Conservation (phyloP, 2,113 vertebrate genomes). For the Campylorhamphus procurvoides region DNA sequence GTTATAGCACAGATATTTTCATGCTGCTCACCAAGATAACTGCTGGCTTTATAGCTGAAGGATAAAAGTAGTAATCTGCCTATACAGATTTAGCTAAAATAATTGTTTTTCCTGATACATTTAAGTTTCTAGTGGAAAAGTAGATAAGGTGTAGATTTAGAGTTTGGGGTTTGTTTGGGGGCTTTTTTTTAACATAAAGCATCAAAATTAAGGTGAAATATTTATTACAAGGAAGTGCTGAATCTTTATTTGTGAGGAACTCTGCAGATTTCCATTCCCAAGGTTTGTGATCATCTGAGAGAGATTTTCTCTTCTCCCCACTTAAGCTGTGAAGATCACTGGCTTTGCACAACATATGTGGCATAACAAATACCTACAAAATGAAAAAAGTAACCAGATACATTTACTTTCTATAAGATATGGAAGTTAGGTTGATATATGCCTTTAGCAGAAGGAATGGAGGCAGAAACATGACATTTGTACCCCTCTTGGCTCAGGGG, state of each 20-base stretch:
- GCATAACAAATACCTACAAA: not conserved
- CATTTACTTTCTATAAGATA: accelerated
- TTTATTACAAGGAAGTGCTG: not conserved
- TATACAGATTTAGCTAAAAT: not conserved
- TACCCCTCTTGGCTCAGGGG: not conserved
- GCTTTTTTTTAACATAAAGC: not conserved
- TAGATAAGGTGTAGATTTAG: not conserved
- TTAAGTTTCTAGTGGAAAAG: not conserved
- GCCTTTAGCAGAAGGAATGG: not conserved
- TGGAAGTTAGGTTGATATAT: not conserved
- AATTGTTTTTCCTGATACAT: not conserved
- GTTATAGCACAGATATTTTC: not conserved
- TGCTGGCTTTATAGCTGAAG: not conserved
- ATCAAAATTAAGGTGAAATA: not conserved
- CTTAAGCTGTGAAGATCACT: not conserved
- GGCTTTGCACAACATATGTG: not conserved
- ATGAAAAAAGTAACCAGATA: not conserved
- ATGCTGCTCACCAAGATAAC: not conserved
- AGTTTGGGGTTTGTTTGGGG: not conserved
- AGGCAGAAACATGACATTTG: not conserved
- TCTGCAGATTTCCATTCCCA: accelerated
- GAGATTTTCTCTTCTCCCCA: not conserved
- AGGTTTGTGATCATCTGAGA: not conserved
- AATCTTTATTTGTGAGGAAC: not conserved
- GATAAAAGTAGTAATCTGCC: not conserved